Conservation (phyloP, 2,888 invertebrate genomes). For the Teleiodes luculella region DNA sequence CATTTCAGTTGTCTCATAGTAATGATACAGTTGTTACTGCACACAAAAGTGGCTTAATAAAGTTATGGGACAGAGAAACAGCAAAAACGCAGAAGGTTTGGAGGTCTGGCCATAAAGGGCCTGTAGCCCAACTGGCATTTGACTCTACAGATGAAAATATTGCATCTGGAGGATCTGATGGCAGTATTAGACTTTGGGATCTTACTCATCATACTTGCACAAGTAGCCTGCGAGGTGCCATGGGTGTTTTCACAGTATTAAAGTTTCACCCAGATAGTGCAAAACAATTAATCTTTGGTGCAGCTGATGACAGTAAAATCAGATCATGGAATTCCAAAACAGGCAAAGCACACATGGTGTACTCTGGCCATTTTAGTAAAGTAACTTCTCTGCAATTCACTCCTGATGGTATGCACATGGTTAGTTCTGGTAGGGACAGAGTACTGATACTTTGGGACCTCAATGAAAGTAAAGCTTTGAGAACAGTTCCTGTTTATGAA, state of each 20-base stretch:
- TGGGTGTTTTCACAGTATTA: constrained; percentile 88
- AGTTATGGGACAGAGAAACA: constrained; percentile 84
- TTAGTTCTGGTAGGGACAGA: constrained; percentile 91
- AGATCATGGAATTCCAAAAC: constrained; percentile 86
- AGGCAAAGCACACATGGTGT: constrained; percentile 78
- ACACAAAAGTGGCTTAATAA: constrained; percentile 90
- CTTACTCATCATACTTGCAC: constrained; percentile 87
- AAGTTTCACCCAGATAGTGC: constrained; percentile 81
- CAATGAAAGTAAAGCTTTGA: constrained; percentile 78
- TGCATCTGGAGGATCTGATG: constrained; percentile 92
- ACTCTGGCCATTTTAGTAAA: constrained; percentile 91
- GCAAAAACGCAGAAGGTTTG: constrained; percentile 83
- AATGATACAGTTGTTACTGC: constrained; percentile 84
- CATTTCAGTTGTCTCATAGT: constrained; percentile 84
- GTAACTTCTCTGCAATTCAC: constrained; percentile 89
- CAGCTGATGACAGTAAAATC: constrained; percentile 91
- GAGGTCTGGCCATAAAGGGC: constrained; percentile 92
- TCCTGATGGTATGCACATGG: constrained; percentile 77
- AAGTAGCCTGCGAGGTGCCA: constrained; percentile 86
- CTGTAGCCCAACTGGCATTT: constrained; percentile 85
- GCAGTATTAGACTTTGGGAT: constrained; percentile 91
- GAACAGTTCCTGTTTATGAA: constrained; percentile 91
- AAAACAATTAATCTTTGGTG: constrained; percentile 84
- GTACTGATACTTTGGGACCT: constrained; percentile 93
- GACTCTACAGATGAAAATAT: constrained; percentile 80